phyloP scores from a whole-genome alignment of 2,888 invertebrate species.

The Lycaena phlaeas region DNA sequence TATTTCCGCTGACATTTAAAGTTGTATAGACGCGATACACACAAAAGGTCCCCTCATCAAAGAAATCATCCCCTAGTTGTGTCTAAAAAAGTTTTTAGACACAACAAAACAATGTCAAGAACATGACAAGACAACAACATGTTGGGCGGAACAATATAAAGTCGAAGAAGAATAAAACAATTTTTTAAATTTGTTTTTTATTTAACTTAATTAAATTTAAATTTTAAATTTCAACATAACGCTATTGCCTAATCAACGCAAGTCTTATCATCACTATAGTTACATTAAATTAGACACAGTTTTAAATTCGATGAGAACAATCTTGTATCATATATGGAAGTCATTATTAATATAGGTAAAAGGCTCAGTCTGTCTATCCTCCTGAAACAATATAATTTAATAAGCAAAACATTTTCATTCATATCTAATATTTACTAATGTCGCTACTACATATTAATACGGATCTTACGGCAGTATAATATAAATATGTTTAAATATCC shows the following conservation, averaged over 20 bases:
- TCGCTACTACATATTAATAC: no score
- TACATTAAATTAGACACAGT: conserved; percentile 1
- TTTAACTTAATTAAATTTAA: conserved; percentile 18
- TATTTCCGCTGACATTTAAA: no score
- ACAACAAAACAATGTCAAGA: no score
- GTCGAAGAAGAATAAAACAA: conserved; percentile 22
- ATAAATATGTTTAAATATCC: no score
- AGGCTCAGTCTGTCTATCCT: conserved; percentile 6
- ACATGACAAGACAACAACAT: no score
- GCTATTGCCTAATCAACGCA: not conserved
- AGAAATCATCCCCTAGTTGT: no score
- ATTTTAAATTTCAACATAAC: conserved; percentile 1
- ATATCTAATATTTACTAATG: no score
- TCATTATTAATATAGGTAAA: conserved; percentile 9
- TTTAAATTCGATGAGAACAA: conserved; percentile 6
- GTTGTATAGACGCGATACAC: no score
- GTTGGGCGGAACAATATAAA: no score
- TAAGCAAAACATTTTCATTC: not conserved
- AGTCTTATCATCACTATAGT: conserved; percentile 1
- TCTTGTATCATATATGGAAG: conserved; percentile 7
- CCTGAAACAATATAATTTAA: conserved; percentile 10
- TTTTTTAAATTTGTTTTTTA: conserved; percentile 22
- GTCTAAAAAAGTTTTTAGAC: no score
- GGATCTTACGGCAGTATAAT: no score
- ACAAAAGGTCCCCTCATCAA: no score